These are phyloP conservation scores for Metaphire vulgaris DNA, from an alignment of 1,140 invertebrate genomes.

Conservation along the genomic window DNA sequence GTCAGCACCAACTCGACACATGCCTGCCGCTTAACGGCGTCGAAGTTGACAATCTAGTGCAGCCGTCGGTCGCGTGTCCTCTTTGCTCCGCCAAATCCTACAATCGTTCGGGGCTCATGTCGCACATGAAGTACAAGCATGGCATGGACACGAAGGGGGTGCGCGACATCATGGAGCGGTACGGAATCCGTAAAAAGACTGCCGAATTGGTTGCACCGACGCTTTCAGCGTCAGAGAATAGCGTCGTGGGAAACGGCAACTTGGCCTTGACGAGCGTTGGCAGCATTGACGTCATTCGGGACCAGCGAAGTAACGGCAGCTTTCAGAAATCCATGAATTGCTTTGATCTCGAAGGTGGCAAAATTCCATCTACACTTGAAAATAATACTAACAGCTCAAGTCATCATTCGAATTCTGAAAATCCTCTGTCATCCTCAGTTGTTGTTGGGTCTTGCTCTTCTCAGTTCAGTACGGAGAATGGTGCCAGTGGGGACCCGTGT, in stretches of 20 bases:
- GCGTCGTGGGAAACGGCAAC: neutral
- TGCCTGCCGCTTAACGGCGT: conserved; percentile 1
- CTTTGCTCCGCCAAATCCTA: conserved; percentile 5
- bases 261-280: neutral
- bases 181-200: conserved; percentile 10
- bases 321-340: neutral
- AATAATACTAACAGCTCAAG: neutral
- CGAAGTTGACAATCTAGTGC: conserved; percentile 1
- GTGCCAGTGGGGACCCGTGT: neutral
- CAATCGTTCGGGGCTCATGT: conserved; percentile 13
- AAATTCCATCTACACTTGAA: neutral
- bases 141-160: conserved; percentile 15
- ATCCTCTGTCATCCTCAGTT: neutral
- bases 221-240: neutral
- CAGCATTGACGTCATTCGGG: neutral
- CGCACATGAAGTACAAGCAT: conserved; percentile 23
- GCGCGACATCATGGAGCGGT: conserved; percentile 15
- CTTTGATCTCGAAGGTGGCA: neutral
- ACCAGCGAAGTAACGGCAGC: neutral
- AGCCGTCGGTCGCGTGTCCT: conserved; percentile 13
- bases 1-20: conserved; percentile 11
- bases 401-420: neutral
- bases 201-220: neutral
- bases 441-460: neutral
- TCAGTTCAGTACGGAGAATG: neutral